phyloP scores from a whole-genome alignment of 37 sponge, comb jelly and placozoan species.

The Eunapius fragilis region DNA sequence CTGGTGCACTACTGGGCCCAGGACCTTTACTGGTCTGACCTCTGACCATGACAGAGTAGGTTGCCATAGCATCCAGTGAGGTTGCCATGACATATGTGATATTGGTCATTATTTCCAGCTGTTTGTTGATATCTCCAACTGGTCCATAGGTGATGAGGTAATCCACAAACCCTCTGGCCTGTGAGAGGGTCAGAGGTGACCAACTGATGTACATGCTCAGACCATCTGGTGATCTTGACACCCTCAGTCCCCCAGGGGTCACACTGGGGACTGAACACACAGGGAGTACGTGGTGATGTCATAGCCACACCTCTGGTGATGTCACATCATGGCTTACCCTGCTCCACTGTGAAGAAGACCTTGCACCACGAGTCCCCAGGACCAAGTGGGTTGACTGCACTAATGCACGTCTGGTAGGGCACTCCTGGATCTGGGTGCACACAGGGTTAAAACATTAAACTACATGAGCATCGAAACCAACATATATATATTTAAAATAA shows the following conservation, averaged over 20 bases:
- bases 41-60: slow-evolving; percentile 16
- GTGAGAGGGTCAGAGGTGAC: slow-evolving; percentile 30
- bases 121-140: neutral
- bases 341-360: neutral
- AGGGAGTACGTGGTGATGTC: neutral
- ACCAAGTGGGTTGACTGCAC: neutral
- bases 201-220: slow-evolving; percentile 27
- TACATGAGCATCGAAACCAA: too few species aligned
- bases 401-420: neutral
- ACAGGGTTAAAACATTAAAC: neutral
- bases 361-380: neutral
- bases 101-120: neutral
- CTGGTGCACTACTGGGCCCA: neutral
- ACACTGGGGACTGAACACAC: slow-evolving; percentile 3
- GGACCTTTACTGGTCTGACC: neutral
- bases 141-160: slow-evolving; percentile 15
- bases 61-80: neutral
- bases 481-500: too few species aligned
- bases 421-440: neutral
- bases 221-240: neutral
- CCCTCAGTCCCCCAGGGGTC: slow-evolving; percentile 4
- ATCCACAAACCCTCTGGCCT: slow-evolving; percentile 30
- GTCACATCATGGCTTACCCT: neutral
- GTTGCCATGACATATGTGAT: neutral
- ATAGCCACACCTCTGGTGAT: neutral